Evolutionary conservation across 1,140 invertebrate species (phyloP), one percentile per base, ranked within the genome.

Genomic region (Drosophila parvula): DNA sequence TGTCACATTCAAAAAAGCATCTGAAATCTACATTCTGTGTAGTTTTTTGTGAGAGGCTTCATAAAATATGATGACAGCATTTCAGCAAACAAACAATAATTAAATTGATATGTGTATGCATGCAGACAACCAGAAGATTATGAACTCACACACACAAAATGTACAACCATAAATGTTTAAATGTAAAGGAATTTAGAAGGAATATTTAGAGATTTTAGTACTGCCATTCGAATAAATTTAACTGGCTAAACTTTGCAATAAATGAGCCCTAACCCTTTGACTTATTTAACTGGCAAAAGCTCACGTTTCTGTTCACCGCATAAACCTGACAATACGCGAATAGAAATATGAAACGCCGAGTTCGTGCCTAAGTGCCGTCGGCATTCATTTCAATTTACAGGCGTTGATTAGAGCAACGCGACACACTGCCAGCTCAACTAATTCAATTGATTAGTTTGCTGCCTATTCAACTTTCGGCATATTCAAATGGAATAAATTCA

Each of bases 371-470:
- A 71, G 68, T 69, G 65, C 65, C 65, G 41, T 41, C 38, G 47
- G 73, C 74, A 77, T 65, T 64, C 61, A 78, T 77, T 73, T 45
- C 59, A 53, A 51, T 65, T 50, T 45, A 69, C 22, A 60, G 53
- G 71, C 70, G 61, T 83, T 83, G 79, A 81, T 86, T 79, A 75
- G 44, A 64, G 73, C 38, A 45, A 36, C 36, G 55, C 60, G 62
- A 50, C 55, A 59, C 43, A 43, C 38, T 43, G 45, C n/a, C 73
- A 57, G 28, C 22, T 53, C 27, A 48, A 34, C 62, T 86, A 86
- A 86, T 82, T 86, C 79, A 88, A 88, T 86, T 86, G 83, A 88
- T 85, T 88, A 82, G 75, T 88, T 75, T 59, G 69, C 63, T 47
- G 61, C 14, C 51, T 32, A 59, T 62, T 55, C 45, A 44, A 53